phyloP scores from a whole-genome alignment of 2,888 invertebrate species.

The Caenorhabditis japonica region DNA sequence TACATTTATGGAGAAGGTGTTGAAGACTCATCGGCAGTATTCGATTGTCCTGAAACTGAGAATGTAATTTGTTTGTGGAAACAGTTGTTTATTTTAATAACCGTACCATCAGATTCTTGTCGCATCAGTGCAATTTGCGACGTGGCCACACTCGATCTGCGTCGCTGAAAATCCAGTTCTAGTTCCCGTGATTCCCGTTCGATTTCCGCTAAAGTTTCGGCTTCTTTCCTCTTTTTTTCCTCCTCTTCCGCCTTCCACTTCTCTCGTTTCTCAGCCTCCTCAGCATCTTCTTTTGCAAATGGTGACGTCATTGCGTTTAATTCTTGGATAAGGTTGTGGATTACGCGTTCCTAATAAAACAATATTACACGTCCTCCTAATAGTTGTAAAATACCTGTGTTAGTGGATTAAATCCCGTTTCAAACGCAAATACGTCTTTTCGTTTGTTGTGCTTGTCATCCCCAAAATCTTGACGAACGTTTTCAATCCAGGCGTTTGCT shows the following conservation, averaged over 20 bases:
- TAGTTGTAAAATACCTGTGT: conserved; percentile 50
- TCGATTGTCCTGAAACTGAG: conserved; percentile 4
- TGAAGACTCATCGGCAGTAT: conserved; percentile 5
- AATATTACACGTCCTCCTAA: neutral
- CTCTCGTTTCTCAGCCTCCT: conserved; percentile 15
- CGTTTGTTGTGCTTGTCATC: conserved; percentile 61
- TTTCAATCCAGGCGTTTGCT: conserved; percentile 62
- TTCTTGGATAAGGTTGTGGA: conserved; percentile 68
- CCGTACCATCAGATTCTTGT: no score
- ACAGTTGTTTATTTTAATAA: no score
- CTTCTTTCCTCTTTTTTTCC: conserved; percentile 20
- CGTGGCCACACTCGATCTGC: conserved; percentile 23
- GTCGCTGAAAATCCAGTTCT: conserved; percentile 37
- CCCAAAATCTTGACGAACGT: conserved; percentile 56
- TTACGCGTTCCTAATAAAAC: conserved; percentile 58
- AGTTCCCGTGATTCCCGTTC: conserved; percentile 30
- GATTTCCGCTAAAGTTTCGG: conserved; percentile 15
- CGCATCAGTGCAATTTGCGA: conserved; percentile 7
- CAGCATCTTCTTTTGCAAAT: conserved; percentile 50
- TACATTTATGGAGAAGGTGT: conserved; percentile 1
- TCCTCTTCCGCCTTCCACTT: conserved; percentile 19
- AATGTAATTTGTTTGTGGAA: neutral
- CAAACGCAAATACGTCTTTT: conserved; percentile 64
- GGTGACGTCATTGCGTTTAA: conserved; percentile 69
- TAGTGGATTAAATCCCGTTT: conserved; percentile 61